Evolutionary conservation across 2,888 invertebrate species (phyloP).

Genomic region (Sminthurinus aureus): DNA sequence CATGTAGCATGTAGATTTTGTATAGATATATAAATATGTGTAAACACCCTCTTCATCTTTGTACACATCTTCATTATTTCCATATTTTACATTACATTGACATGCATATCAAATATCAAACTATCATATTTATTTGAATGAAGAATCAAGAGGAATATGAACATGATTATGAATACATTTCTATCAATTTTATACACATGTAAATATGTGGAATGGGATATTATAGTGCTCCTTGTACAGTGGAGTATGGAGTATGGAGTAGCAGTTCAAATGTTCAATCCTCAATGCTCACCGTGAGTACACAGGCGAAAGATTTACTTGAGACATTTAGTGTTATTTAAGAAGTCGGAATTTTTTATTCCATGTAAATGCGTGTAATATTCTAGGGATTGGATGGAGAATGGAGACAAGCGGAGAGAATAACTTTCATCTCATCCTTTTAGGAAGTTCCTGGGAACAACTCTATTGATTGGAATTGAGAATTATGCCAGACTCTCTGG

Average conservation of each 20-base stretch:
- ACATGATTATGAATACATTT: too few relatives aligned
- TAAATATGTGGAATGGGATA: too few relatives aligned
- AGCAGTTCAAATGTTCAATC: not conserved
- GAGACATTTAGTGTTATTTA: constrained; percentile 35
- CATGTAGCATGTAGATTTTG: not conserved
- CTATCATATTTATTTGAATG: too few relatives aligned
- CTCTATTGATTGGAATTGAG: constrained; percentile 42
- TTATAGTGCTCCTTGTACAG: too few relatives aligned
- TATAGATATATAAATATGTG: not conserved
- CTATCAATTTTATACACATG: too few relatives aligned
- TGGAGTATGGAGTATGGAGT: not conserved
- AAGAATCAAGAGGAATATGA: too few relatives aligned
- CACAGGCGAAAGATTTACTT: constrained; percentile 12
- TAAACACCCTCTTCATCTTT: too few relatives aligned
- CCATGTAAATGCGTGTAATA: constrained; percentile 5
- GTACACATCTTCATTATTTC: too few relatives aligned
- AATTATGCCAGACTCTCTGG: constrained; percentile 37
- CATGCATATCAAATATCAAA: too few relatives aligned
- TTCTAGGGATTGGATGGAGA: not conserved
- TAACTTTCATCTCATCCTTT: constrained; percentile 13
- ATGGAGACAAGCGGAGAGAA: constrained; percentile 1
- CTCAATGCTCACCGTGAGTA: not conserved
- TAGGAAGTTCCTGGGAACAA: constrained; percentile 24
- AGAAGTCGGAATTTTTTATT: constrained; percentile 17
- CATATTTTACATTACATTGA: too few relatives aligned